phyloP scores from a whole-genome alignment of 2,888 invertebrate species.

The Scaptodrosophila latifasciaeformis region DNA sequence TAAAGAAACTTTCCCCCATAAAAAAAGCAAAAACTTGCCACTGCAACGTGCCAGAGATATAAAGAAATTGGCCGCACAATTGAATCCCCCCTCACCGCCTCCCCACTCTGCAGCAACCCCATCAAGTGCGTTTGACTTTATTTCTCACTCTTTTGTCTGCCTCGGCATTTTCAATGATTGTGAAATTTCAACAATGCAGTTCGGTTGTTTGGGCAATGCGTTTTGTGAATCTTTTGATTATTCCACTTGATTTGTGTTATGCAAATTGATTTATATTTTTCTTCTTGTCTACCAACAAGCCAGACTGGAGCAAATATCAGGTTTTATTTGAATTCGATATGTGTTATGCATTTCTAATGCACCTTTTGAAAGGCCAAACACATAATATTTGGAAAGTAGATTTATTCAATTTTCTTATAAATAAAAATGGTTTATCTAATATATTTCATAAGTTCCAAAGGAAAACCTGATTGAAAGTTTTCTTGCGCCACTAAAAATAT shows the following conservation, averaged over 20 bases:
- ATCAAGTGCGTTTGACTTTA: conserved; percentile 18
- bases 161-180: not conserved
- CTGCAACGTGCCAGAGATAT: conserved; percentile 17
- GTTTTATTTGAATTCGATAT: too few species aligned
- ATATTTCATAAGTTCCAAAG: too few species aligned
- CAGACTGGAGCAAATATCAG: too few species aligned
- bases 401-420: too few species aligned
- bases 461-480: too few species aligned
- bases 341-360: too few species aligned
- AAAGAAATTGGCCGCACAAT: conserved; percentile 51
- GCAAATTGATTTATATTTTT: conserved; percentile 58
- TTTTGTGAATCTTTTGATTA: conserved; percentile 12
- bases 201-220: conserved; percentile 7
- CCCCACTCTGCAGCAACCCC: conserved; percentile 9
- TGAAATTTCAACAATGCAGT: conserved; percentile 54
- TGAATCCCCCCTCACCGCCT: conserved; percentile 15
- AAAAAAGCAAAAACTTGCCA: conserved; percentile 31
- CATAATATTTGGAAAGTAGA: too few species aligned
- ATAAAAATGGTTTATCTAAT: too few species aligned
- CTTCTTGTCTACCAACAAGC: too few species aligned
- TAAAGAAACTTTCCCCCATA: conserved; percentile 63
- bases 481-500: too few species aligned
- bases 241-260: conserved; percentile 51
- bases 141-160: not conserved
- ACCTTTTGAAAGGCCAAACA: too few species aligned